Evolutionary conservation across 2,888 invertebrate genomes (phyloP), one percentile per base, ranked within the genome.

Genomic region (Andrena camellia): DNA sequence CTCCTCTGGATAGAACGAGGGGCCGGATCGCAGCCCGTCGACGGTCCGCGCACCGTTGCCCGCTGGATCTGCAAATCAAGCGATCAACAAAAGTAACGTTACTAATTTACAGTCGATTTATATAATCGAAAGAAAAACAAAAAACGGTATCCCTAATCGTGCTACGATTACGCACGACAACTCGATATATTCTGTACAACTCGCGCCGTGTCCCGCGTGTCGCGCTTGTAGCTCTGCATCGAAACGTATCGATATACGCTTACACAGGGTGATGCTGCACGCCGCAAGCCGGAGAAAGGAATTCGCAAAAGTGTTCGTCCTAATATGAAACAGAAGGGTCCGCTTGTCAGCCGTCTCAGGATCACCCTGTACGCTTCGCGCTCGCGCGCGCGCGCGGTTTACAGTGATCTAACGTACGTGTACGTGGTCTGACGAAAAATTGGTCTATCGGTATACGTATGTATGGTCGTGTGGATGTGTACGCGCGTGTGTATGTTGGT

Each of bases 381-480:
- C 26, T 57, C 57, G 70, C 13, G 60, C 59, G 60, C 13, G 62
- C 29, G 75, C 5, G 42, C 42, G 69, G 60, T 63, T 87, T 26
- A 88, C 88, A 88, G 90, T 86, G 87, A 86, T 90, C 88, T 90
- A 86, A 87, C 87, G 86, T 84, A 83, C 87, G 84, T 78, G 50
- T 66, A 35, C 20, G 8, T 54, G 54, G 29, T 66, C 48, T 35
- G 35, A 62, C 42, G 64, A 68, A 67, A 62, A 29, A 42, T 77
- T 64, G 63, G 57, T 77, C 73, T 64, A 72, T 59, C 72, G 64
- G 23, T 50, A 50, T 62, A 29, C 74, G 54, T 35, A 81, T 69
- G 6, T 29, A 4, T 35, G 7, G 23, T 64, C 13, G 23, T 35
- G 50, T 50, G 35, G 54, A 35, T 68, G n/a, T n/a, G 10, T 20